phyloP scores from a whole-genome alignment of 2,113 vertebrate genomes.

The Pseudorasbora parva region DNA sequence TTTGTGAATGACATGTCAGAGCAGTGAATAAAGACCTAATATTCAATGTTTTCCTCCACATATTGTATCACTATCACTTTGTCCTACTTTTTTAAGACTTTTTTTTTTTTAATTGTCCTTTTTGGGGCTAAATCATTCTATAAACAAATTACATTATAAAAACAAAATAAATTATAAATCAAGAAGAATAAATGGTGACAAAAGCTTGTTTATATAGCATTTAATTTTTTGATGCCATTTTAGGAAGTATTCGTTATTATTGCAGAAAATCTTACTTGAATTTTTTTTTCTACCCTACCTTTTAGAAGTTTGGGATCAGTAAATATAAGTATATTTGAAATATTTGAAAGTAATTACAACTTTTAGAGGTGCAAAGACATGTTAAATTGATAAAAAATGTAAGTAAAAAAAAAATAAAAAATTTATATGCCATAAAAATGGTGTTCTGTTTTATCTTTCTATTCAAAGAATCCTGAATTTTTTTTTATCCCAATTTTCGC shows the following conservation, averaged over 20 bases:
- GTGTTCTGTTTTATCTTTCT: no score
- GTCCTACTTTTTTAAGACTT: no score
- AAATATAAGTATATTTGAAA: no score
- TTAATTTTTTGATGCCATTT: not conserved
- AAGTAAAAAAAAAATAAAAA: no score
- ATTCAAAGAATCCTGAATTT: no score
- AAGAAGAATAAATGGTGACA: not conserved
- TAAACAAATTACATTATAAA: not conserved
- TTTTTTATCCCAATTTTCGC: no score
- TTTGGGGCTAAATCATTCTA: not conserved
- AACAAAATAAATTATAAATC: not conserved
- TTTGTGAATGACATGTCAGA: not conserved
- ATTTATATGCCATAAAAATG: no score
- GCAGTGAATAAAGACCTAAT: not conserved
- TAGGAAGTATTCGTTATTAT: not conserved
- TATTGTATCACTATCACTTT: no score
- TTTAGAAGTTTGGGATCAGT: not conserved
- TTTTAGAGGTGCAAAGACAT: no score
- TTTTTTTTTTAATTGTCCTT: no score
- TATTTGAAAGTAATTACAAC: no score
- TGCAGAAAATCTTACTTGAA: not conserved
- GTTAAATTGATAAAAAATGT: no score
- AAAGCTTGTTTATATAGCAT: not conserved
- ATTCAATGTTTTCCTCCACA: not conserved
- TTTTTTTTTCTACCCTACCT: not conserved